Evolutionary conservation across 2,113 vertebrate genomes (phyloP), one percentile per base, ranked within the genome.

Genomic region (Pontoporia blainvillei): DNA sequence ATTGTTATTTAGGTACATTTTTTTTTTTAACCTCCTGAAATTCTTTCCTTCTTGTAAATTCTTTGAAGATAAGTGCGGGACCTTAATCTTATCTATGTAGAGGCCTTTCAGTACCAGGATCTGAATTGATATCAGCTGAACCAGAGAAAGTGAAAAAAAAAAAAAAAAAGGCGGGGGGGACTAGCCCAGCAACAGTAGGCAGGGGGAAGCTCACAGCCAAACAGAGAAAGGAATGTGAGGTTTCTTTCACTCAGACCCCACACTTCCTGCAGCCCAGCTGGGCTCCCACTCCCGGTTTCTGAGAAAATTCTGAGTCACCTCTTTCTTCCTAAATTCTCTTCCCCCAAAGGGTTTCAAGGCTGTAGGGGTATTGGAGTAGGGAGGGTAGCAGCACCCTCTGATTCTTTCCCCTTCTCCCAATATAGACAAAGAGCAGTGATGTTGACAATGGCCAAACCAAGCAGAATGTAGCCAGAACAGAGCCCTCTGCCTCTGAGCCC

Each of bases 201-300:
- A 89, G 86, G 75, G 84, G 79, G 84, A 57, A 54, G 61, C 76
- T 84, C 20, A 5, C 2, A 27, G 84, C 88, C 84, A 61, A 61
- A 52, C 36, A 84, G 46, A 81, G 92, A 78, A 64, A 89, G 85
- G 96, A 95, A 91, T 93, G 93, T 86, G 67, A 90, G 71, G 52
- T 81, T 97, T 97, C 86, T 96, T 90, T 92, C 41, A 18, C 86
- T 91, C 69, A 7, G 13, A 78, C 95, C 92, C 94, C 85, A 83
- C 78, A 94, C 61, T 97, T 96, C 91, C 96, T 96, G 91, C 72
- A 96, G 90, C 82, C 72, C 92, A 92, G 78, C 89, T 90, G 94
- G 85, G 71, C 61, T 95, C 90, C 94, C n/a, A 46, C 69, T 90
- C 34, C 34, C 6, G 27, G 29, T 85, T 96, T 96, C 95, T 94